Base-by-base conservation (phyloP, 2,888 invertebrate species). In the Dasypogon diadema region DNA sequence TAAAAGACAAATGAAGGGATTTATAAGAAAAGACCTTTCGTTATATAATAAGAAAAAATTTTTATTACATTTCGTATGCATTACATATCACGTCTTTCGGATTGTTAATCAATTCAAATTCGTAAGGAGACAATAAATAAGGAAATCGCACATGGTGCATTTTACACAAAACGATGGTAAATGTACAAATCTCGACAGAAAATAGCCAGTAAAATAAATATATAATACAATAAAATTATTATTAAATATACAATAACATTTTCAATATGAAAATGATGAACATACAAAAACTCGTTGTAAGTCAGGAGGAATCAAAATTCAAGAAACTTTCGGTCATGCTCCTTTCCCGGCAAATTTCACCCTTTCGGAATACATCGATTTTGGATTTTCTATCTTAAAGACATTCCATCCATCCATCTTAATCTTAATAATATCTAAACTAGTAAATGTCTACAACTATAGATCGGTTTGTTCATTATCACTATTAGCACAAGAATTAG, bases 401-500 rank as follows among this genome's bases (percentile, higher is more conserved):
- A 30, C 30, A n/a, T n/a, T n/a, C n/a, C n/a, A n/a, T n/a, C n/a
- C n/a, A n/a, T n/a, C n/a, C n/a, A n/a, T n/a, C n/a, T n/a, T n/a
- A n/a, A n/a, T n/a, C n/a, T n/a, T n/a, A n/a, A n/a, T 30, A 30
- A 30, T 30, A 3, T 30, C 16, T 12, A 54, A 18, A 54, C 54
- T 54, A 54, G 12, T n/a, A 54, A 18, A 8, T 21, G 93, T 93
- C 79, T 98, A 98, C 87, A 34, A 3, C 70, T 70, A 70, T 54
- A 85, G 86, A 80, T 84, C 86, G 26, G 85, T 83, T 78, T 85
- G 85, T 79, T 82, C 81, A 65, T 79, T 78, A 75, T 80, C 79
- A 68, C 82, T 79, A 79, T 81, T 80, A 24, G 82, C 79, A 78
- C 85, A 86, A 51, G 85, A 81, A 76, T 85, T 84, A 14, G 81